Evolutionary conservation across 2,888 invertebrate species (phyloP).

Genomic region (Bombyx huttoni): DNA sequence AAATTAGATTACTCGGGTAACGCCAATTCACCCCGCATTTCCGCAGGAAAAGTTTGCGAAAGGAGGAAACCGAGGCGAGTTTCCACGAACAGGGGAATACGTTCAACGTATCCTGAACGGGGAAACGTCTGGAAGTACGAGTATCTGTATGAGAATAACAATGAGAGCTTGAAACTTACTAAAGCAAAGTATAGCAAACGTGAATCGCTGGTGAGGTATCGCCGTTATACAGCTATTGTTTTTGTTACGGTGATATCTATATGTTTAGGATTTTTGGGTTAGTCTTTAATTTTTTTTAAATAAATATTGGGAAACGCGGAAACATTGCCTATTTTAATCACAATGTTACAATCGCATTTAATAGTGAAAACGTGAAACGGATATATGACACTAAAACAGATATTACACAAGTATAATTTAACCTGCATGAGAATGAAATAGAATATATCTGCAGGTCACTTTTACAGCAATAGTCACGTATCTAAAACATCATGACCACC

Average conservation of each 20-base stretch:
- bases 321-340: too few species aligned
- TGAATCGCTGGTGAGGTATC: background rate
- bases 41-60: slow-evolving; percentile 40
- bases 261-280: slow-evolving; percentile 12
- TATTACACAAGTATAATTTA: too few species aligned
- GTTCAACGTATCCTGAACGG: slow-evolving; percentile 41
- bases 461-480: too few species aligned
- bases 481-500: too few species aligned
- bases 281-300: slow-evolving; percentile 23
- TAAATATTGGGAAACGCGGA: background rate
- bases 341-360: too few species aligned
- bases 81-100: slow-evolving; percentile 35
- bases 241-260: background rate
- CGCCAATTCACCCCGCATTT: slow-evolving; percentile 19
- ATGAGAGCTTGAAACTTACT: slow-evolving; percentile 22
- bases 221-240: background rate
- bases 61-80: slow-evolving; percentile 33
- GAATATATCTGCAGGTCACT: too few species aligned
- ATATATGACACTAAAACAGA: too few species aligned
- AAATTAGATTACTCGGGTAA: slow-evolving; percentile 35
- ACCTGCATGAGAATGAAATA: too few species aligned
- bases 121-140: slow-evolving; percentile 41
- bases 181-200: slow-evolving; percentile 8
- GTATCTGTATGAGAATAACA: slow-evolving; percentile 35
- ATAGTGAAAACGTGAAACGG: too few species aligned